Conservation (phyloP, 1,140 invertebrate genomes). For the Oncopodura yosiiana region DNA sequence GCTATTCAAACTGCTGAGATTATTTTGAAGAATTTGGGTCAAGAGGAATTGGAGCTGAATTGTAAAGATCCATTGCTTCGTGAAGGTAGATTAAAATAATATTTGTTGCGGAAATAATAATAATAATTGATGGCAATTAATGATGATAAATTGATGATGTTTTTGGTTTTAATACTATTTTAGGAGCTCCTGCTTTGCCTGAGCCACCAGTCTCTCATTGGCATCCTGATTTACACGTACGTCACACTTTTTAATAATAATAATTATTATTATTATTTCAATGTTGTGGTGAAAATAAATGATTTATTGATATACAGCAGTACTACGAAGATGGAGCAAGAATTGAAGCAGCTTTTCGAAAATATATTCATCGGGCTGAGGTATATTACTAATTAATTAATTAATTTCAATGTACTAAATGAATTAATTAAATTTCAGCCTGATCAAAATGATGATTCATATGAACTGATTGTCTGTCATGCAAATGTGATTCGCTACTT, state of each 20-base stretch:
- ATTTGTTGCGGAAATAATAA: too few relatives aligned
- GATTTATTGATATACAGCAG: constrained; percentile 52
- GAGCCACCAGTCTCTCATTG: constrained; percentile 77
- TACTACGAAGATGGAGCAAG: constrained; percentile 88
- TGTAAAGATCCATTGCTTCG: constrained; percentile 57
- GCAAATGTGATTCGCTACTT: constrained; percentile 98
- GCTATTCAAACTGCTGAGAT: constrained; percentile 82
- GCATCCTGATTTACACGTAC: constrained; percentile 70
- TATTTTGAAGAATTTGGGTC: constrained; percentile 51
- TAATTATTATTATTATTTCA: too few relatives aligned
- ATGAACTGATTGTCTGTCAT: constrained; percentile 91
- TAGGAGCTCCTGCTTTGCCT: constrained; percentile 67
- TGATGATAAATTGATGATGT: too few relatives aligned
- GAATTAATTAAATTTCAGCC: too few relatives aligned
- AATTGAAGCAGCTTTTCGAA: constrained; percentile 92
- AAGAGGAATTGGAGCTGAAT: constrained; percentile 6
- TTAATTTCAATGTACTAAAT: too few relatives aligned
- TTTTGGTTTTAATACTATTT: too few relatives aligned
- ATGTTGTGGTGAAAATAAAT: not conserved
- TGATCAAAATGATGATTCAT: constrained; percentile 69
- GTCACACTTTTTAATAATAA: constrained; percentile 20
- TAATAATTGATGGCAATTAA: too few relatives aligned
- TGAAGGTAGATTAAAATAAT: too few relatives aligned
- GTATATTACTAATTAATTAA: too few relatives aligned
- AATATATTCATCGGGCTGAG: constrained; percentile 86